These are phyloP conservation scores for Zoroaster sp. DNA, from an alignment of 53 echinoderm and acorn worm species.

Conservation along the genomic window DNA sequence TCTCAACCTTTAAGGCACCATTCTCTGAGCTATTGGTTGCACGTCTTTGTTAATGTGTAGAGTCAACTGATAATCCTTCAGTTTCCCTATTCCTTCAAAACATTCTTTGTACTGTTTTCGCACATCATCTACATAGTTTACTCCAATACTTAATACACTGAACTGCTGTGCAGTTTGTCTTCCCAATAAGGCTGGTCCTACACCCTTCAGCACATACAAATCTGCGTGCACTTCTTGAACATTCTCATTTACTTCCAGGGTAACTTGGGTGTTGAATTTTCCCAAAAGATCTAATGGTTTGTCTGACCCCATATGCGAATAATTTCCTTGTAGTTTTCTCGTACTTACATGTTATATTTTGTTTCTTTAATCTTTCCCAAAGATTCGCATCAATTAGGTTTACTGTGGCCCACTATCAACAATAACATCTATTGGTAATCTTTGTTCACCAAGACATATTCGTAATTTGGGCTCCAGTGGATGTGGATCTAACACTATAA, in stretches of 20 bases:
- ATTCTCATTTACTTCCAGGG: background rate
- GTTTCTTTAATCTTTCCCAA: slow-evolving; percentile 47
- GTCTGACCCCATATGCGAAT: slow-evolving; percentile 57
- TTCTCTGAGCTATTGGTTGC: slow-evolving; percentile 47
- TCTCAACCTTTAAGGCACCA: slow-evolving; percentile 38
- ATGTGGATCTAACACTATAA: too few species aligned
- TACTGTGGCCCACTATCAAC: slow-evolving; percentile 62
- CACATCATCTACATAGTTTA: slow-evolving; percentile 35
- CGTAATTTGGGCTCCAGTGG: too few species aligned
- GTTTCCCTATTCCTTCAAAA: slow-evolving; percentile 62
- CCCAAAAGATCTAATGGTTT: slow-evolving; percentile 55
- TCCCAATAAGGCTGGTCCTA: slow-evolving; percentile 57
- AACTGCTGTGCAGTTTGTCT: slow-evolving; percentile 35
- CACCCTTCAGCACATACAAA: slow-evolving; percentile 51
- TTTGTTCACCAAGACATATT: slow-evolving; percentile 7
- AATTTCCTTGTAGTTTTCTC: slow-evolving; percentile 39
- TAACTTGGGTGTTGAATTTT: slow-evolving; percentile 38
- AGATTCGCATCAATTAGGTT: slow-evolving; percentile 49
- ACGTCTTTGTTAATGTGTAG: slow-evolving; percentile 59
- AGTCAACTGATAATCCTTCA: slow-evolving; percentile 46
- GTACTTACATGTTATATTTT: slow-evolving; percentile 44
- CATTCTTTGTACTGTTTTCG: slow-evolving; percentile 38
- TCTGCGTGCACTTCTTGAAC: slow-evolving; percentile 28
- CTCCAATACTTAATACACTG: slow-evolving; percentile 27
- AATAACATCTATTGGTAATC: slow-evolving; percentile 30